These are phyloP conservation scores for Phortica magna DNA, from an alignment of 2,888 invertebrate genomes.

Conservation along the genomic window DNA sequence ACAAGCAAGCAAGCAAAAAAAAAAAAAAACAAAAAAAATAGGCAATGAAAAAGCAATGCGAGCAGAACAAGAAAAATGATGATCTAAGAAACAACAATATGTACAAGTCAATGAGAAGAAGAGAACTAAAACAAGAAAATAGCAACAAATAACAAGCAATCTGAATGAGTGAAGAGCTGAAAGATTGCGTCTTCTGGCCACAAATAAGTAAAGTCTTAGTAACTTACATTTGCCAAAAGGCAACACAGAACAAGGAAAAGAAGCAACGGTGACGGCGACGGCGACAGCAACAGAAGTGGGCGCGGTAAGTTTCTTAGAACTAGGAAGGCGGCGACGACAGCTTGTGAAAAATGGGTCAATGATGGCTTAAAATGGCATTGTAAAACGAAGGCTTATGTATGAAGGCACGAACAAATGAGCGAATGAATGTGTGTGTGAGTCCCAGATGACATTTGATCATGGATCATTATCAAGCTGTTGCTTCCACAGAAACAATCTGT, in stretches of 20 bases:
- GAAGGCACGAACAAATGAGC: background rate
- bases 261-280: too few species aligned
- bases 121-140: background rate
- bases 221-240: slow-evolving; percentile 18
- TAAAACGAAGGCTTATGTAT: slow-evolving; percentile 39
- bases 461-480: slow-evolving; percentile 9
- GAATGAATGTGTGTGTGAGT: background rate
- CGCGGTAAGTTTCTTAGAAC: background rate
- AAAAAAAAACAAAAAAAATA: background rate
- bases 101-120: background rate
- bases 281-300: slow-evolving; percentile 1
- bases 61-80: background rate
- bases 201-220: background rate
- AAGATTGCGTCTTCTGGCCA: slow-evolving; percentile 2
- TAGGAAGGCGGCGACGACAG: background rate
- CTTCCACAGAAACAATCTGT: background rate
- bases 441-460: slow-evolving; percentile 31
- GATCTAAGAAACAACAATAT: background rate
- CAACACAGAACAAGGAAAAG: slow-evolving; percentile 1
- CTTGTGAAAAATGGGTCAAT: slow-evolving; percentile 64
- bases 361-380: slow-evolving; percentile 67
- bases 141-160: background rate
- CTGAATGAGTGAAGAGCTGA: background rate
- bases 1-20: slow-evolving; percentile 3
- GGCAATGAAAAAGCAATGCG: background rate